These are phyloP conservation scores for Cylloceria caligata DNA, from an alignment of 2,888 invertebrate species.

Conservation along the genomic window DNA sequence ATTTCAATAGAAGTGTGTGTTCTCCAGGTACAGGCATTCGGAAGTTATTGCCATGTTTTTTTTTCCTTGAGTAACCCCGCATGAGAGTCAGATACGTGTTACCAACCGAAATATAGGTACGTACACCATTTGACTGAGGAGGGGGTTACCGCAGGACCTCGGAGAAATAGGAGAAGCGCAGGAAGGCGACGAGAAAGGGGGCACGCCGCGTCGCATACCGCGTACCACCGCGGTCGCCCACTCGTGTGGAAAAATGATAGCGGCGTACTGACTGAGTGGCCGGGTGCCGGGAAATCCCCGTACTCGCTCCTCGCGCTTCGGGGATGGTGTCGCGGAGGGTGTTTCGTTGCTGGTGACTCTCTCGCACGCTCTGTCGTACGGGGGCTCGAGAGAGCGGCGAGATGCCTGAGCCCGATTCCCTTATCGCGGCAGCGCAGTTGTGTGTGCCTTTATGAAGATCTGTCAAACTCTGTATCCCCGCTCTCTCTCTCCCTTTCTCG, in stretches of 20 bases:
- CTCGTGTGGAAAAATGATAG: conserved; percentile 88
- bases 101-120: conserved; percentile 12
- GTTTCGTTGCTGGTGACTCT: conserved; percentile 41
- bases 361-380: conserved; percentile 50
- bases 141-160: conserved; percentile 5
- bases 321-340: conserved; percentile 59
- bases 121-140: neutral
- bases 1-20: too few relatives aligned
- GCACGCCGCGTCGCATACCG: conserved; percentile 59
- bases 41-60: neutral
- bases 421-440: conserved; percentile 84
- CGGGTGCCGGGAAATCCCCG: conserved; percentile 64
- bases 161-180: conserved; percentile 17
- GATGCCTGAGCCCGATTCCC: conserved; percentile 83
- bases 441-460: conserved; percentile 85
- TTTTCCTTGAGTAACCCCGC: conserved; percentile 5
- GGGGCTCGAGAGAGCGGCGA: conserved; percentile 72
- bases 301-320: conserved; percentile 52
- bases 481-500: too few relatives aligned
- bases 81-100: neutral
- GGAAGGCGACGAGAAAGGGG: conserved; percentile 60
- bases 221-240: conserved; percentile 81
- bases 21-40: neutral
- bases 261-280: conserved; percentile 82
- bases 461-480: conserved; percentile 83